Percentiles rank a stretch among this genome's conserved stretches.
Conservation (phyloP, 1,140 invertebrate genomes). For the Alviniconcha marisindica region DNA sequence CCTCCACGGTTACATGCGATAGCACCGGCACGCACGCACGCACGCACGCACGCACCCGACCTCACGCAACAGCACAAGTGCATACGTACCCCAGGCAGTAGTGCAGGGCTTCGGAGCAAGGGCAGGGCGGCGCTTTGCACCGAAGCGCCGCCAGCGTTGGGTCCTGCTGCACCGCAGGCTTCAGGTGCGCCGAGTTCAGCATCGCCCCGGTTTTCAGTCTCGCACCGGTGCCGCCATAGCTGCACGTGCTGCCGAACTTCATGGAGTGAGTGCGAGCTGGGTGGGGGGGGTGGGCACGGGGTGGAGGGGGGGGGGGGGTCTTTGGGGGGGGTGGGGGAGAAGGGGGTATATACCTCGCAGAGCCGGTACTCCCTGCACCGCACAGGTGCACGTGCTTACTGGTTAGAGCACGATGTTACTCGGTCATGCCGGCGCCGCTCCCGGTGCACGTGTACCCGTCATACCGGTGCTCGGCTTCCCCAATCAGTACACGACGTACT, state of each 20-base stretch:
- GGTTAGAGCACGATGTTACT: too few species aligned
- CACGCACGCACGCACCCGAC: too few species aligned
- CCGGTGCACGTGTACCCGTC: too few species aligned
- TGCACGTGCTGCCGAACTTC: slow-evolving; percentile 32
- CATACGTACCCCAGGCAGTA: slow-evolving; percentile 54
- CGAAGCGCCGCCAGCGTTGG: slow-evolving; percentile 20
- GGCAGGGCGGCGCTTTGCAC: slow-evolving; percentile 48
- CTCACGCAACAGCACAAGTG: not conserved
- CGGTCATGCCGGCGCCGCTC: too few species aligned
- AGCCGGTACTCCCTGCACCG: too few species aligned
- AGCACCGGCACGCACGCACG: too few species aligned
- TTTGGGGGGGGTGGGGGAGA: not conserved
- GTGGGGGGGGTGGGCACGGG: too few species aligned
- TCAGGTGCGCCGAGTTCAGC: not conserved
- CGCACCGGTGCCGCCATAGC: not conserved
- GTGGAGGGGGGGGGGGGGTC: not conserved
- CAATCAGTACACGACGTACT: too few species aligned
- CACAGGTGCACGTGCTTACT: too few species aligned
- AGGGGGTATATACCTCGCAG: not conserved
- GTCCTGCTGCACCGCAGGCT: not conserved
- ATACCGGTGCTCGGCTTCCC: too few species aligned
- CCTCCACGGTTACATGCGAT: too few species aligned
- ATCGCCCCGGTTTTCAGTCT: slow-evolving; percentile 15
- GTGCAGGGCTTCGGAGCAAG: slow-evolving; percentile 54
- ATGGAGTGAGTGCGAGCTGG: slow-evolving; percentile 25